Evolutionary conservation across 2,888 invertebrate species (phyloP), one percentile per base, ranked within the genome.

Genomic region (Cantharis rustica): DNA sequence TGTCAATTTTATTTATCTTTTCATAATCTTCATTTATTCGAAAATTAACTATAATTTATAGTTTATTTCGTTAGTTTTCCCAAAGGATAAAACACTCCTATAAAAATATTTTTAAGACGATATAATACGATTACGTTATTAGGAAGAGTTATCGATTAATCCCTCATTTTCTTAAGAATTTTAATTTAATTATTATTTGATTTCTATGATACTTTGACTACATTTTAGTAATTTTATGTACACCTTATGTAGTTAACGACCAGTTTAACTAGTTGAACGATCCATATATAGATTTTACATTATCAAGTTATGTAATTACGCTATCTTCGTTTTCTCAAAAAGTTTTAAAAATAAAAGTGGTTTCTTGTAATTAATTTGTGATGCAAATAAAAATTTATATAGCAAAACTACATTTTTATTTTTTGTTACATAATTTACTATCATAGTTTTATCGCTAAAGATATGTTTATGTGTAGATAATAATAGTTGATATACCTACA

Each of bases 1-100:
- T 64, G 69, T 23, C 63, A 62, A 66, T 66, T 66, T 23, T 66
- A 17, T 66, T 66, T 17, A 66, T 66, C 64, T 23, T 66, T 66
- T 66, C 23, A 66, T 66, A 66, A 66, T 66, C 64, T 66, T 66
- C 64, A 66, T 66, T 66, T 66, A 66, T 66, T 66, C 20, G 64
- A 23, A 66, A 66, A 66, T 66, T 20, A 66, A 66, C 23, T 66
- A 9, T 66, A 66, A 66, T 66, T 66, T 66, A 16, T n/a, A 66
- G 47, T 7, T n/a, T n/a, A 47, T 47, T n/a, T 66, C 10, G 20
- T 66, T 66, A 66, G 64, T 66, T 66, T n/a, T 1, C 26, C 13
- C 64, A 3, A 17, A 17, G 9, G 20, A 64, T 16, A 64, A 63
- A 16, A 10, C 17, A 16, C 16, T 63, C 17, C 0, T 10, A 16